These are phyloP conservation scores for Battus philenor DNA, from an alignment of 1,140 invertebrate species.

Conservation along the genomic window DNA sequence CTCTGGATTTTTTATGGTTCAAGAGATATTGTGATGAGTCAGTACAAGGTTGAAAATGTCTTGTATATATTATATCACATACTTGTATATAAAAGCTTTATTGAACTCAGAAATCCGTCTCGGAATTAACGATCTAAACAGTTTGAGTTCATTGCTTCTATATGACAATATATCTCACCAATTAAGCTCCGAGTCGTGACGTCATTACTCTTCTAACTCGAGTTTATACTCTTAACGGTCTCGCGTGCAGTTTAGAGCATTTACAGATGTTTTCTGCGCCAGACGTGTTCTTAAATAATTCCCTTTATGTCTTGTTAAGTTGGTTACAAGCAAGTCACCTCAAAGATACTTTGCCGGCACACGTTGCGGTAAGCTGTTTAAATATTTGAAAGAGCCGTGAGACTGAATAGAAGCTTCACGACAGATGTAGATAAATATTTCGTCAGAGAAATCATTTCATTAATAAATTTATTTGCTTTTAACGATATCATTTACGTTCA, in stretches of 20 bases:
- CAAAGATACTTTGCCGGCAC: conserved; percentile 2
- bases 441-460: too few species aligned
- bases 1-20: too few species aligned
- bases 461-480: too few species aligned
- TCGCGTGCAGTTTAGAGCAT: conserved; percentile 7
- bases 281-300: conserved; percentile 39
- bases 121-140: too few species aligned
- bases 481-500: too few species aligned
- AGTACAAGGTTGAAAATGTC: too few species aligned
- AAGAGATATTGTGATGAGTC: too few species aligned
- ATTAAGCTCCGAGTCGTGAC: background rate
- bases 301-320: conserved; percentile 39
- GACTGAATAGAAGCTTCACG: conserved; percentile 8
- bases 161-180: conserved; percentile 5
- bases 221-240: conserved; percentile 7
- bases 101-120: too few species aligned
- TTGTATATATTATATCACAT: too few species aligned
- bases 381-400: conserved; percentile 21
- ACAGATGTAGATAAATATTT: too few species aligned
- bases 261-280: conserved; percentile 34
- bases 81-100: too few species aligned
- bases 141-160: conserved; percentile 5
- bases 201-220: conserved; percentile 7
- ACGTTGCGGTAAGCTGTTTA: conserved; percentile 22
- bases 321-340: conserved; percentile 27